Evolutionary conservation across 2,797 vertebrate genomes (phyloP).

Genomic region (Phalanger gymnotis): DNA sequence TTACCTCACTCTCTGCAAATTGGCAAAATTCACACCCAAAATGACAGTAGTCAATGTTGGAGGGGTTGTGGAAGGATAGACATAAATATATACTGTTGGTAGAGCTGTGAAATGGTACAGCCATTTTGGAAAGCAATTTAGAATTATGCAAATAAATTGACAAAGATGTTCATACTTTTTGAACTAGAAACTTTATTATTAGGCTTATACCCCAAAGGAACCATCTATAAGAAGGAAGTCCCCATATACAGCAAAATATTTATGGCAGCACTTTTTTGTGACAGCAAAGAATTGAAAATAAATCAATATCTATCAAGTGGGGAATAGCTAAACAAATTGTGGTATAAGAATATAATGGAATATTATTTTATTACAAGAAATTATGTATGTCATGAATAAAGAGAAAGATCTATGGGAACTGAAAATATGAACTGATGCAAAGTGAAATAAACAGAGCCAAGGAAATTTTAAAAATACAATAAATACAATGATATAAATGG

Average conservation of each 20-base stretch:
- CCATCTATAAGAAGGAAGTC: background rate
- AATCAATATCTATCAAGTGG: background rate
- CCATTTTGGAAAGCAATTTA: background rate
- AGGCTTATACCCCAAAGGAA: background rate
- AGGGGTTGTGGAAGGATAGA: background rate
- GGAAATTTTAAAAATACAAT: too few relatives aligned
- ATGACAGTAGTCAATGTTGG: too few relatives aligned
- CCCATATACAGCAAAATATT: background rate
- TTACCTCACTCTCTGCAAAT: too few relatives aligned
- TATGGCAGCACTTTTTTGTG: background rate
- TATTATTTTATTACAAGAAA: background rate
- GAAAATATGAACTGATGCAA: background rate
- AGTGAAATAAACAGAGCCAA: background rate
- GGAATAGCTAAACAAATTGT: background rate
- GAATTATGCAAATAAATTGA: background rate
- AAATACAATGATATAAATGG: too few relatives aligned
- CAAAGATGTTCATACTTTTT: background rate
- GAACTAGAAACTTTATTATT: background rate
- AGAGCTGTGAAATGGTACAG: background rate
- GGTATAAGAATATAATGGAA: background rate
- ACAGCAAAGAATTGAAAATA: background rate
- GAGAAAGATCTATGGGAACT: too few relatives aligned
- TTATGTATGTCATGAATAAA: background rate
- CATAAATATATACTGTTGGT: background rate
- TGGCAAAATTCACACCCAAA: too few relatives aligned